Evolutionary conservation across 2,113 vertebrate genomes (phyloP).

Genomic region (Gobio gobio): DNA sequence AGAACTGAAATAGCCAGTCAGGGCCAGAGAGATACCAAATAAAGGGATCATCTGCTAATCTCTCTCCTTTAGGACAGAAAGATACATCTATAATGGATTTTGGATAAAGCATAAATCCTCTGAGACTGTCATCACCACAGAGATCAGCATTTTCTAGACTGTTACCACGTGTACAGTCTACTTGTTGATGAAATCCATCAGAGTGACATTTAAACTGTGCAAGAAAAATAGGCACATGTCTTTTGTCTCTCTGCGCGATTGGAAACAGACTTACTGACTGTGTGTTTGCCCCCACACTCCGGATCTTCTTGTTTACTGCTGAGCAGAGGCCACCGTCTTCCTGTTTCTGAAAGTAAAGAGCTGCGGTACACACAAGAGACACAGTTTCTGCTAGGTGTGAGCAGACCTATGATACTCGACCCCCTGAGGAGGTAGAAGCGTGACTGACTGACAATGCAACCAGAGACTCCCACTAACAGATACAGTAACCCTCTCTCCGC

Average conservation of each 20-base stretch:
- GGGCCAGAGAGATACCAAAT: neutral
- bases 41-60: constrained; percentile 17
- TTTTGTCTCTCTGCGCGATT: neutral
- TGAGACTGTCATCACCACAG: constrained; percentile 30
- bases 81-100: constrained; percentile 19
- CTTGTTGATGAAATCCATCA: constrained; percentile 41
- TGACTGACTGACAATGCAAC: constrained; percentile 49
- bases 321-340: constrained; percentile 16
- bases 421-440: constrained; percentile 52
- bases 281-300: neutral
- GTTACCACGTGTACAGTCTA: neutral
- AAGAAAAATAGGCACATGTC: neutral
- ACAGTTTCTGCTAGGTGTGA: constrained; percentile 41
- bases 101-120: constrained; percentile 11
- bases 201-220: neutral
- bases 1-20: neutral
- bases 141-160: constrained; percentile 28
- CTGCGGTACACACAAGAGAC: neutral
- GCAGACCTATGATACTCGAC: constrained; percentile 47
- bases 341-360: constrained; percentile 10
- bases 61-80: constrained; percentile 16
- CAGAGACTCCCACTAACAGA: constrained; percentile 42
- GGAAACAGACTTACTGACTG: neutral
- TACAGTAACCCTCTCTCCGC: constrained; percentile 12
- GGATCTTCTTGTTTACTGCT: constrained; percentile 37